Conservation (phyloP, 2,888 invertebrate genomes). For the Malthinus flaveolus region DNA sequence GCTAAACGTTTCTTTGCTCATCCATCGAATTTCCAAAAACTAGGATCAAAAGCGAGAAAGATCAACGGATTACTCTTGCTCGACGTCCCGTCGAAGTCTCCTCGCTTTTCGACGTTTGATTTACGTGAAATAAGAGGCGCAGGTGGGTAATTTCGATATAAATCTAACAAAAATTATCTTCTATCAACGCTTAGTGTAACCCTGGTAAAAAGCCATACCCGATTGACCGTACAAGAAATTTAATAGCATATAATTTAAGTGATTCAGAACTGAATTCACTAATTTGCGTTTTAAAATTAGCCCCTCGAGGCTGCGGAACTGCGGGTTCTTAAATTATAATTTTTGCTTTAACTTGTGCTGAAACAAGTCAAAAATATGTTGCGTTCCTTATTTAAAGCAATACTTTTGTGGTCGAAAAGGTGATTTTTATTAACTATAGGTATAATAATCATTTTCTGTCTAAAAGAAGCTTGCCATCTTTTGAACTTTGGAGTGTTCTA, state of each 20-base stretch:
- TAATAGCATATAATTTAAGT: slow-evolving; percentile 33
- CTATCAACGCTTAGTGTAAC: slow-evolving; percentile 17
- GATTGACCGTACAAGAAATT: slow-evolving; percentile 19
- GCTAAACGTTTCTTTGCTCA: too few species aligned
- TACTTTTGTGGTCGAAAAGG: slow-evolving; percentile 15
- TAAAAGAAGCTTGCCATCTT: slow-evolving; percentile 21
- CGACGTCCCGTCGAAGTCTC: too few species aligned
- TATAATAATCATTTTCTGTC: neutral
- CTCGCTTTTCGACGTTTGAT: too few species aligned
- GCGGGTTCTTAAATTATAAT: slow-evolving; percentile 36
- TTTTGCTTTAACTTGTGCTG: slow-evolving; percentile 16
- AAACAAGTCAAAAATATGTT: neutral
- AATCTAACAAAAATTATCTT: slow-evolving; percentile 20
- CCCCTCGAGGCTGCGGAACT: slow-evolving; percentile 34
- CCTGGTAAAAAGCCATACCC: slow-evolving; percentile 13
- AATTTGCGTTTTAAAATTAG: slow-evolving; percentile 32
- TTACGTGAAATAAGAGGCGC: too few species aligned
- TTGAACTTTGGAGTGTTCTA: slow-evolving; percentile 36
- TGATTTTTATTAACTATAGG: neutral
- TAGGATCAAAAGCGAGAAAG: too few species aligned
- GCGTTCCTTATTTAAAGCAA: slow-evolving; percentile 6
- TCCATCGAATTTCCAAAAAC: slow-evolving; percentile 10
- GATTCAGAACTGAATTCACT: slow-evolving; percentile 33
- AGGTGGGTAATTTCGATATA: slow-evolving; percentile 17
- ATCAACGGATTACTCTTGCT: too few species aligned